These are phyloP conservation scores for Timema cristinae DNA, from an alignment of 2,888 invertebrate genomes.

Conservation along the genomic window DNA sequence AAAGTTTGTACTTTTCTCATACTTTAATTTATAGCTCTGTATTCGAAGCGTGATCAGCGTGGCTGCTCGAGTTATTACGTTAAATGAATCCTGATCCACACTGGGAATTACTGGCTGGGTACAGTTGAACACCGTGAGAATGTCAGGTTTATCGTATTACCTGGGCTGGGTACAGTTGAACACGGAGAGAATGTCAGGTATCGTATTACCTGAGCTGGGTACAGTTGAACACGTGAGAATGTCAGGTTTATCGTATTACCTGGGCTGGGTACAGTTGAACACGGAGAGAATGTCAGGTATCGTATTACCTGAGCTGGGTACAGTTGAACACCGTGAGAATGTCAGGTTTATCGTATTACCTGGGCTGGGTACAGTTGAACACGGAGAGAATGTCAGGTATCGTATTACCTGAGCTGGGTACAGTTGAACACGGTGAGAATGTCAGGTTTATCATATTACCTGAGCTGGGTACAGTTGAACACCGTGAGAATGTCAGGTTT, in stretches of 20 bases:
- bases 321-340: conserved; percentile 74
- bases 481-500: conserved; percentile 73
- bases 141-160: too few relatives aligned
- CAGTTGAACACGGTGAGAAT: conserved; percentile 74
- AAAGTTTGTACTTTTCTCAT: too few relatives aligned
- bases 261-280: conserved; percentile 71
- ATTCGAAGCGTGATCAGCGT: too few relatives aligned
- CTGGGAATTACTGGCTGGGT: too few relatives aligned
- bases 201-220: conserved; percentile 73
- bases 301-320: conserved; percentile 68
- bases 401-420: conserved; percentile 68
- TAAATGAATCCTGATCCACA: too few relatives aligned
- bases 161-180: conserved; percentile 70
- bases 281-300: conserved; percentile 77
- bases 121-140: too few relatives aligned
- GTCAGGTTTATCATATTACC: too few relatives aligned
- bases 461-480: conserved; percentile 72
- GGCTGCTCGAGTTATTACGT: too few relatives aligned
- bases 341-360: conserved; percentile 80
- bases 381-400: conserved; percentile 77
- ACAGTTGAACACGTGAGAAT: conserved; percentile 74
- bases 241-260: conserved; percentile 80
- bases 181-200: conserved; percentile 74
- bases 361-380: conserved; percentile 71
- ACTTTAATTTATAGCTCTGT: too few relatives aligned